Evolutionary conservation across 1,140 invertebrate genomes (phyloP).

Genomic region (Drosophila insularis): DNA sequence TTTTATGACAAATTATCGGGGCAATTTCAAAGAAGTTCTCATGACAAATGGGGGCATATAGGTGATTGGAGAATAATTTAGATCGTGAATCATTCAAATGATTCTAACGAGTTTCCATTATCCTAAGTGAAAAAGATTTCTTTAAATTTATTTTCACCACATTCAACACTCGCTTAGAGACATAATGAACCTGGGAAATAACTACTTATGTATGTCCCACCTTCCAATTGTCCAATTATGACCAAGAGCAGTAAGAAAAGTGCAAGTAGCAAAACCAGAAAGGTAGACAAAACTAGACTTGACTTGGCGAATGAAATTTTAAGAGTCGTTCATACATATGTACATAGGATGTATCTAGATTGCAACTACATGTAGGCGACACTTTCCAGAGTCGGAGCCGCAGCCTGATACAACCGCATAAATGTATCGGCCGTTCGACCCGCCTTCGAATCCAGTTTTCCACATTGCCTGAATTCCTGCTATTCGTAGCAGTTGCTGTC

Average conservation of each 20-base stretch:
- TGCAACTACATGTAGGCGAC: slow-evolving; percentile 39
- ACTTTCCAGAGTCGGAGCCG: slow-evolving; percentile 18
- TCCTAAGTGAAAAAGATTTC: background rate
- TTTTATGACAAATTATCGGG: slow-evolving; percentile 79
- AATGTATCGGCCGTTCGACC: background rate
- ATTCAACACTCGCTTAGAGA: background rate
- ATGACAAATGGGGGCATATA: background rate
- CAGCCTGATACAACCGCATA: background rate
- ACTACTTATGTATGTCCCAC: background rate
- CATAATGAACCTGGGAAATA: background rate
- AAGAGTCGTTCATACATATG: slow-evolving; percentile 63
- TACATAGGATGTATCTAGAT: slow-evolving; percentile 31
- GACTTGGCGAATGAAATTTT: slow-evolving; percentile 59
- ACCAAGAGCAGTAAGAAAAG: background rate
- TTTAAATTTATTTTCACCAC: background rate
- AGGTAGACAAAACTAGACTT: background rate
- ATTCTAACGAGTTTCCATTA: background rate
- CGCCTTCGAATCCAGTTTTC: slow-evolving; percentile 52
- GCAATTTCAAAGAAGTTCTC: slow-evolving; percentile 26
- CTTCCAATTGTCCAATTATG: background rate
- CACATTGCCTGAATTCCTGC: slow-evolving; percentile 35
- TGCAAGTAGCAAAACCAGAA: slow-evolving; percentile 1
- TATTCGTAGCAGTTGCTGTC: slow-evolving; percentile 9
- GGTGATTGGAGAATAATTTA: slow-evolving; percentile 11
- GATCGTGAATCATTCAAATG: background rate